phyloP scores from a whole-genome alignment of 2,113 vertebrate genomes.

The Neogobius melanostomus region DNA sequence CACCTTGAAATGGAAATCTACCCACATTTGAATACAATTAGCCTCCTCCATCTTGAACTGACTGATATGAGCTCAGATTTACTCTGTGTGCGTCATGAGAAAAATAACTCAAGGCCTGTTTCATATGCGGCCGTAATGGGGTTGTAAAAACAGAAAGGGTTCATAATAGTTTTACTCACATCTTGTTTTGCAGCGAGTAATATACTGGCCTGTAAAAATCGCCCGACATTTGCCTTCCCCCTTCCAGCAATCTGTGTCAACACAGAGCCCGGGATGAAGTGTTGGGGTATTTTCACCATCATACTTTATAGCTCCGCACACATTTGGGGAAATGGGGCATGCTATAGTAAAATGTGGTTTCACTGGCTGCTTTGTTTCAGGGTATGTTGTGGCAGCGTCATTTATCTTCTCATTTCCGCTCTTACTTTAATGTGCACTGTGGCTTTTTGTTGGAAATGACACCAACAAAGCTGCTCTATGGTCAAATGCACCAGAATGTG shows the following conservation, averaged over 20 bases:
- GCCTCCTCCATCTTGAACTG: constrained; percentile 38
- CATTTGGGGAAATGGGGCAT: constrained; percentile 59
- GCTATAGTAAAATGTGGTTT: constrained; percentile 53
- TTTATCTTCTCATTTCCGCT: constrained; percentile 42
- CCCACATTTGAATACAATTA: constrained; percentile 14
- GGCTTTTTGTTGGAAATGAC: constrained; percentile 84
- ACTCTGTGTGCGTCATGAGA: constrained; percentile 18
- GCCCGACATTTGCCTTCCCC: constrained; percentile 25
- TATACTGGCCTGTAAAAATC: constrained; percentile 46
- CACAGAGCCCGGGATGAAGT: constrained; percentile 28
- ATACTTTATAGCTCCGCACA: constrained; percentile 39
- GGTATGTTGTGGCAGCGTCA: constrained; percentile 23
- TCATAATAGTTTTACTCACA: constrained; percentile 45
- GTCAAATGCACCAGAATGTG: not conserved
- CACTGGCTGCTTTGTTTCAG: constrained; percentile 51
- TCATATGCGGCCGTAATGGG: constrained; percentile 39
- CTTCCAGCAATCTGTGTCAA: constrained; percentile 32
- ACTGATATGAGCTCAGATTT: constrained; percentile 25
- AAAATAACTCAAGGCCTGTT: constrained; percentile 28
- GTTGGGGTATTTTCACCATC: constrained; percentile 33
- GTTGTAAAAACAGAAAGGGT: constrained; percentile 31
- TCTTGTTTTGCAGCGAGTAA: constrained; percentile 40
- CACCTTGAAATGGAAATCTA: not conserved
- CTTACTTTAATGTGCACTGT: constrained; percentile 36
- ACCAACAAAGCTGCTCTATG: constrained; percentile 58